These are phyloP conservation scores for Scatophagus argus DNA, from an alignment of 2,113 vertebrate species.

Conservation along the genomic window DNA sequence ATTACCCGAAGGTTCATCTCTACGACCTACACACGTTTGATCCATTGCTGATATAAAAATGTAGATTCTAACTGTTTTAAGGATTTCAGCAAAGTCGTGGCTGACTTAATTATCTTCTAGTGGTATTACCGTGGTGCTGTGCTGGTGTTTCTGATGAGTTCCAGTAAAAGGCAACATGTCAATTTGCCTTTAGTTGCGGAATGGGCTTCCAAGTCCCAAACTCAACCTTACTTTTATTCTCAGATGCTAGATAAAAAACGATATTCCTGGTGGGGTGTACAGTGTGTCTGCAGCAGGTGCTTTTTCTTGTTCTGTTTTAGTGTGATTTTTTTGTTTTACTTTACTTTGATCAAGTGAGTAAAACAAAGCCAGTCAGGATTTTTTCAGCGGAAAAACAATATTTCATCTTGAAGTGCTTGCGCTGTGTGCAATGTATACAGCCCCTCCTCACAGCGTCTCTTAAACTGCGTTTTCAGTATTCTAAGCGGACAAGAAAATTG, in stretches of 20 bases:
- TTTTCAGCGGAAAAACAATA: constrained; percentile 17
- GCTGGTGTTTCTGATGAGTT: constrained; percentile 9
- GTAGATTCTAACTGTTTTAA: neutral
- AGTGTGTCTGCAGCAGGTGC: neutral
- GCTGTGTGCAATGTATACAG: neutral
- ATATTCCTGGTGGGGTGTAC: neutral
- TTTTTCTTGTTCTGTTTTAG: constrained; percentile 8
- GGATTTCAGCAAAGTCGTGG: neutral
- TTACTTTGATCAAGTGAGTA: constrained; percentile 46
- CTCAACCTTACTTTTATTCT: constrained; percentile 18
- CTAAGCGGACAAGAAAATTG: constrained; percentile 19
- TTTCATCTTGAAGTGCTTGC: constrained; percentile 23
- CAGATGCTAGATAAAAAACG: neutral
- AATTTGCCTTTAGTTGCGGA: constrained; percentile 7
- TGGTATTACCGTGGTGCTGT: too few species aligned
- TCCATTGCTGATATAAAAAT: neutral
- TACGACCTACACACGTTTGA: neutral
- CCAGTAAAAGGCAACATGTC: neutral
- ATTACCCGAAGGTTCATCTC: neutral
- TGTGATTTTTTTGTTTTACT: constrained; percentile 9
- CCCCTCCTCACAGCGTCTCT: neutral
- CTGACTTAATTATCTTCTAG: neutral
- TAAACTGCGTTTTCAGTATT: constrained; percentile 41
- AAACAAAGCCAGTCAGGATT: constrained; percentile 24
- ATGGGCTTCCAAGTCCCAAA: neutral